phyloP scores from a whole-genome alignment of 2,113 vertebrate genomes.

The Odocoileus hemionus region DNA sequence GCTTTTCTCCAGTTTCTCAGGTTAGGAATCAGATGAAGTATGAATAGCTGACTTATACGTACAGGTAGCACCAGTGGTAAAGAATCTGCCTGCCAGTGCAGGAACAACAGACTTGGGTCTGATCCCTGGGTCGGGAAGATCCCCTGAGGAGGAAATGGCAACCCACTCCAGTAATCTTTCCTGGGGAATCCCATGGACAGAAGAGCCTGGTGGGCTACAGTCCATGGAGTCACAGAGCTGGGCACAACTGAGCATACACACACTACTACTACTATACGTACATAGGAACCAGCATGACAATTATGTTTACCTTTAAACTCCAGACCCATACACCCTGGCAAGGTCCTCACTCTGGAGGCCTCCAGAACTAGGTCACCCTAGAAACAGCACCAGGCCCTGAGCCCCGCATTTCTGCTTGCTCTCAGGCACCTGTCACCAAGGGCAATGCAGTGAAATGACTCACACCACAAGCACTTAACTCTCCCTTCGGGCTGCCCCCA shows the following conservation, averaged over 20 bases:
- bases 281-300: neutral
- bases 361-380: neutral
- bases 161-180: neutral
- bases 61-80: neutral
- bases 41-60: neutral
- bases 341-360: neutral
- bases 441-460: neutral
- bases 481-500: too few species aligned
- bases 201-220: neutral
- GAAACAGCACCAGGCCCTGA: neutral
- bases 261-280: rapidly evolving
- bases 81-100: neutral
- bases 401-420: neutral
- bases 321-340: neutral
- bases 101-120: neutral
- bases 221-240: neutral
- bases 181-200: neutral
- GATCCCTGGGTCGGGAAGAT: neutral
- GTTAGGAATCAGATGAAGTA: neutral
- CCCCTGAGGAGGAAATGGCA: neutral
- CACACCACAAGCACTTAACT: neutral
- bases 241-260: neutral
- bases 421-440: neutral
- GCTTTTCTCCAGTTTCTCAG: neutral
- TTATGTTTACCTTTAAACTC: neutral